phyloP scores from a whole-genome alignment of 2,113 vertebrate genomes.

The Mus musculus region GRCm39 chr15:93568001-93568500 shows the following conservation, averaged over 20 bases:
- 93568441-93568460: background rate
- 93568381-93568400: background rate
- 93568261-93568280: background rate
- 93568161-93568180: background rate
- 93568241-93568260: background rate
- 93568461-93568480: background rate
- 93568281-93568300: background rate
- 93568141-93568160: slow-evolving; percentile 3
- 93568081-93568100: background rate
- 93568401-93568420: background rate
- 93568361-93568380: background rate
- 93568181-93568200: background rate
- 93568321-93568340: background rate
- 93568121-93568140: slow-evolving; percentile 62
- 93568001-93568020: slow-evolving; percentile 71
- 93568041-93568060: slow-evolving; percentile 3
- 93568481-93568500: background rate
- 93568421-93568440: background rate
- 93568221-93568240: background rate
- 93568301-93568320: background rate
- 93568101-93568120: slow-evolving; percentile 64
- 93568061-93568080: slow-evolving; percentile 54
- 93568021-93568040: slow-evolving; percentile 57
- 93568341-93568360: background rate
- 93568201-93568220: background rate